Conservation (phyloP, 2,888 invertebrate species). For the Ochlodes sylvanus region DNA sequence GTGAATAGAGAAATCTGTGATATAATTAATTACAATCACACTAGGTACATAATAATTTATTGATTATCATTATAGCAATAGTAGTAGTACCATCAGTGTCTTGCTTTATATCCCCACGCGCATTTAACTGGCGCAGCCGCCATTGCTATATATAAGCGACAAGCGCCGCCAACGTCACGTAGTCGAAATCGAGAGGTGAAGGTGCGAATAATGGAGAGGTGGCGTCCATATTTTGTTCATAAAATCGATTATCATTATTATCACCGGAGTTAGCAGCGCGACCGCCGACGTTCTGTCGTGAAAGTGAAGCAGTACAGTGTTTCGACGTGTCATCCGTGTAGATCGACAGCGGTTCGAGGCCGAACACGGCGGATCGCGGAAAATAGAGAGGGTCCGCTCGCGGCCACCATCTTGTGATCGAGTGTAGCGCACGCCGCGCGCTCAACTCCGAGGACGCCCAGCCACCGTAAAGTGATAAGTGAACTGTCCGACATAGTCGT, state of each 20-base stretch:
- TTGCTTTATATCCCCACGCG: slow-evolving; percentile 76
- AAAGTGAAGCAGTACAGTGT: slow-evolving; percentile 78
- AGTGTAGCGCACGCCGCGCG: slow-evolving; percentile 53
- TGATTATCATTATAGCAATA: background rate
- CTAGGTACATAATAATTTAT: too few relatives aligned
- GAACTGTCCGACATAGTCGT: slow-evolving; percentile 55
- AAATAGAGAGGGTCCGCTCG: slow-evolving; percentile 54
- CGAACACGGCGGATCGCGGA: slow-evolving; percentile 62
- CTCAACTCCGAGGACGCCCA: slow-evolving; percentile 59
- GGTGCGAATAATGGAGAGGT: slow-evolving; percentile 82
- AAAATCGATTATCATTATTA: slow-evolving; percentile 78
- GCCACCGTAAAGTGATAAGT: slow-evolving; percentile 65
- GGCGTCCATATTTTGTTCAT: slow-evolving; percentile 76
- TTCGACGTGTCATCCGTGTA: slow-evolving; percentile 81
- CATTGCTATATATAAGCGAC: slow-evolving; percentile 69
- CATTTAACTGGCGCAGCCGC: slow-evolving; percentile 71
- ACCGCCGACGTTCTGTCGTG: slow-evolving; percentile 76
- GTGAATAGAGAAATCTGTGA: too few relatives aligned
- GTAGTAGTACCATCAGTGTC: slow-evolving; percentile 36
- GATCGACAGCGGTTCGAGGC: slow-evolving; percentile 80
- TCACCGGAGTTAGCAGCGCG: slow-evolving; percentile 82
- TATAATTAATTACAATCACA: too few relatives aligned
- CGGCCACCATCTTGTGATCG: slow-evolving; percentile 73
- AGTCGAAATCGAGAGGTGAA: slow-evolving; percentile 83
- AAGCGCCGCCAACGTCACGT: slow-evolving; percentile 75